Percentiles rank a stretch among this genome's conserved stretches.
Conservation (phyloP, 2,113 vertebrate species). For the Pteropus alecto region DNA sequence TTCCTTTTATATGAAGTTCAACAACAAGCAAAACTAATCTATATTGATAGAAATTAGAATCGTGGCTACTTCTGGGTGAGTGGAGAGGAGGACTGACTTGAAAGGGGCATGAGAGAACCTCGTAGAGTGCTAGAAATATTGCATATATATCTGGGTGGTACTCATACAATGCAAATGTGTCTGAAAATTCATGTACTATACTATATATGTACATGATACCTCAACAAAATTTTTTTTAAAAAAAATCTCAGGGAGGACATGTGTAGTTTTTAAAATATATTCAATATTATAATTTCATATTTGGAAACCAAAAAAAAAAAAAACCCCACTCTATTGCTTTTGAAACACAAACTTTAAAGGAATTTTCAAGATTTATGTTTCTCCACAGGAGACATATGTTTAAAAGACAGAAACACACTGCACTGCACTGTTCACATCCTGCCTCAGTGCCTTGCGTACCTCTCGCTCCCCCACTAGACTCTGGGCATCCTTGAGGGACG, state of each 20-base stretch:
- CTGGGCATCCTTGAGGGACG: not conserved
- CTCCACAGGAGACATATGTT: constrained; percentile 72
- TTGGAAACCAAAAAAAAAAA: constrained; percentile 71
- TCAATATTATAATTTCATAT: constrained; percentile 79
- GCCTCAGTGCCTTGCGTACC: not conserved
- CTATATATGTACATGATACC: constrained; percentile 42
- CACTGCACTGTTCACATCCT: not conserved
- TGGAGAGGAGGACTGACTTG: not conserved
- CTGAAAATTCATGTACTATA: not conserved
- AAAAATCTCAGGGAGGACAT: constrained; percentile 72
- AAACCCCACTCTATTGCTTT: constrained; percentile 52
- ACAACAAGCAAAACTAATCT: not conserved
- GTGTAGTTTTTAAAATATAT: constrained; percentile 76
- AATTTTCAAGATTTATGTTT: constrained; percentile 74
- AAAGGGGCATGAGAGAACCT: not conserved
- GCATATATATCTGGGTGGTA: not conserved
- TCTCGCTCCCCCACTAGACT: not conserved
- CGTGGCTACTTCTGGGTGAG: not conserved
- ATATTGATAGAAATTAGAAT: not conserved
- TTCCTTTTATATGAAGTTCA: not conserved
- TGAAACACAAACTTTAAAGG: constrained; percentile 75
- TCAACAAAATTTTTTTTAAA: constrained; percentile 47
- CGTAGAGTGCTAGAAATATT: not conserved
- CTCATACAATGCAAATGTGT: not conserved
- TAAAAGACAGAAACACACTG: constrained; percentile 49